Evolutionary conservation across 2,113 vertebrate genomes (phyloP).

Genomic region (Ophthalmolycus amberensis): DNA sequence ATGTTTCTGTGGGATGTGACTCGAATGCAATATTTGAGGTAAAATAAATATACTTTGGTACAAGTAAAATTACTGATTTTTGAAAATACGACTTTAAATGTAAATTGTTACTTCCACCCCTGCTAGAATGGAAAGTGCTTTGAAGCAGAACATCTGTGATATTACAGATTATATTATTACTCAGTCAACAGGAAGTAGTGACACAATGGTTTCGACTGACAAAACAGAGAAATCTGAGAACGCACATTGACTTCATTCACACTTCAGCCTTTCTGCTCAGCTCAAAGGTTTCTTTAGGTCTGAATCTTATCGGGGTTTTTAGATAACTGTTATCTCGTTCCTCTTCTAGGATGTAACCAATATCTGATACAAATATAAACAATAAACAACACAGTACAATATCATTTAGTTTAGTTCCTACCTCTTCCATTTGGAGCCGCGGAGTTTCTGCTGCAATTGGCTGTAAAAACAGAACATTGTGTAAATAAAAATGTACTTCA

Average conservation of each 20-base stretch:
- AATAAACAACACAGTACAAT: background rate
- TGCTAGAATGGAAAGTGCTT: background rate
- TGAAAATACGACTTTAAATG: background rate
- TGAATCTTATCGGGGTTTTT: background rate
- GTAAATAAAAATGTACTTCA: background rate
- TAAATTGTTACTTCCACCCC: background rate
- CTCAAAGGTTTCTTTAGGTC: background rate
- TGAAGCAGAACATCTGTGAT: background rate
- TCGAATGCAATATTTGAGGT: too few relatives aligned
- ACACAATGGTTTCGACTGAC: background rate
- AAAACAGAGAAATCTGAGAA: too few relatives aligned
- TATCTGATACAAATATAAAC: background rate
- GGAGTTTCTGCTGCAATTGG: background rate
- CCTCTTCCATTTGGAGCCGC: fast-evolving
- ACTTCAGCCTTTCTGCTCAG: background rate
- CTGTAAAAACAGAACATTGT: constrained; percentile 10
- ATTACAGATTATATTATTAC: too few relatives aligned
- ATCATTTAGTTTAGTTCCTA: background rate
- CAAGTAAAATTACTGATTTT: background rate
- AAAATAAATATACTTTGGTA: too few relatives aligned
- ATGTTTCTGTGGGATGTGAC: background rate
- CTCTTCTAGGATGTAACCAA: background rate
- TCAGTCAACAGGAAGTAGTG: background rate
- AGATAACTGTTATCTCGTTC: background rate
- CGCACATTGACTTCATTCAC: background rate